Base-by-base conservation (phyloP, 1,140 invertebrate species). In the Augochlora pura region DNA sequence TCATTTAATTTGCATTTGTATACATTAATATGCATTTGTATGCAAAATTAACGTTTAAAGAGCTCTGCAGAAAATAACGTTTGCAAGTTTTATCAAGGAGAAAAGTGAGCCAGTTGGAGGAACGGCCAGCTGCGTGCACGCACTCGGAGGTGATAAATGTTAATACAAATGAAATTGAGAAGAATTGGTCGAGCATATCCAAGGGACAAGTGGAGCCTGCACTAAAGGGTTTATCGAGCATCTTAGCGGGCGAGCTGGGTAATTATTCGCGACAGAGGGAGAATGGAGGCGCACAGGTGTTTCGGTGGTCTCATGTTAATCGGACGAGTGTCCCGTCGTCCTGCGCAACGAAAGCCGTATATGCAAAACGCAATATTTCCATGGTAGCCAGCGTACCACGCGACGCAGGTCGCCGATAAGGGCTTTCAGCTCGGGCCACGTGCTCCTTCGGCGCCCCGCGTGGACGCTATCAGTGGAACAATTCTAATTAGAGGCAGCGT, bases 271-370 rank as follows among this genome's bases (percentile, higher is more conserved):
- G 42, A 32, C 49, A 5, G 49, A 4, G 8, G 18, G 54, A 62
- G 69, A 72, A 72, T 74, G 72, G 64, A 71, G 81, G 62, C 78
- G 54, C n/a, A 79, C 90, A 92, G 90, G 91, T 92, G 90, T 91
- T 91, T 90, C 88, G 88, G 85, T 86, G 79, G 87, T 89, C 87
- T 86, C 88, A 90, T 92, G 90, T 92, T 91, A 92, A 93, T 92
- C 91, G 88, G 86, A 86, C 76, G 27, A 25, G 18, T 77, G 65
- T 82, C 85, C 76, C 81, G 69, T 83, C 80, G 73, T 79, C 68
- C 63, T 68, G 69, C 54, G 32, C 54, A 54, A 46, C 46, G 49
- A 46, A 46, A 46, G 76, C 68, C 54, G 82, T 88, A 90, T 88
- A 90, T 88, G 86, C 87, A 86, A 89, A 85, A 83, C 88, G 87